Base-by-base conservation (phyloP, 2,888 invertebrate genomes). In the Hydrotaea cyrtoneurina region DNA sequence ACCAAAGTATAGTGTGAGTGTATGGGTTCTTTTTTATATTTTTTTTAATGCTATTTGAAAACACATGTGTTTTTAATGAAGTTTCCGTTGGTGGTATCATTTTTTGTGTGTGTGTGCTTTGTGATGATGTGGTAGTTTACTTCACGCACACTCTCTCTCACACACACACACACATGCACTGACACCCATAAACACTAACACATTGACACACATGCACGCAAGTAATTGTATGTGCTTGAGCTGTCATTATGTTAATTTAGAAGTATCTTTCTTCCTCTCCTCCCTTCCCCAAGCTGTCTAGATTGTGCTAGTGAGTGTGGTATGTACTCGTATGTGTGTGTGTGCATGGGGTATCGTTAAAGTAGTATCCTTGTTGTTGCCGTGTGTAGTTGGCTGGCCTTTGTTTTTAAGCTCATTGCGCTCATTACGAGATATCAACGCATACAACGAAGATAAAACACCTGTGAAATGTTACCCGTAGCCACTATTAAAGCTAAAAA, bases 331-430 rank as follows among this genome's bases (percentile, higher is more conserved):
- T 26, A 26, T 26, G 15, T 19, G 8, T 19, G 53, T 31, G 15
- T 50, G 31, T 50, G 26, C 21, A 17, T 73, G 17, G 17, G 19
- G 15, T 73, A 17, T 39, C 21, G 46, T 50, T 46, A 76, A 64
- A 66, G 26, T 72, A 31, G 75, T 81, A 78, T 76, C 71, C 78
- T 46, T 59, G 59, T 15, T 10, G 55, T 21, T 21, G 55, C 59
- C 21, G 1, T 43, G 26, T 55, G 31, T 72, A 72, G 53, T 78
- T 31, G 50, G 75, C 64, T 80, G 83, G 80, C 72, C 75, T 82
- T 86, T 79, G 78, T 78, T 82, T 78, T 79, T 73, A 82, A 84
- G 80, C 83, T 86, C 78, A 86, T 86, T 83, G 80, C 73, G 76
- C 80, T 86, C 83, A 86, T 86, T 83, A 86, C 53, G 64, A 31